Evolutionary conservation across 2,113 vertebrate genomes (phyloP), one percentile per base, ranked within the genome.

Genomic region (Emydocephalus ijimae): DNA sequence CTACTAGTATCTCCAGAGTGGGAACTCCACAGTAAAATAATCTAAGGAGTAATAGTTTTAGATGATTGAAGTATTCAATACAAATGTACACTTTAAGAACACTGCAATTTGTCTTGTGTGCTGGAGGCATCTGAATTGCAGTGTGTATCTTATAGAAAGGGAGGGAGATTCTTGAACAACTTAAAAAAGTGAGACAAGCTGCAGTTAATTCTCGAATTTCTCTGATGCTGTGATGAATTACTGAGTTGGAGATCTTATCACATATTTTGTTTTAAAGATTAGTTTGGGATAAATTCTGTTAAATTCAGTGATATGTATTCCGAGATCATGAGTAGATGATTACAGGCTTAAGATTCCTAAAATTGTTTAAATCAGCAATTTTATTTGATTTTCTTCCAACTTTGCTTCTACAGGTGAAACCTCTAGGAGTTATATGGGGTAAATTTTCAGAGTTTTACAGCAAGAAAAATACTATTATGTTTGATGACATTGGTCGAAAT

Each of bases 401-500:
- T 1, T 93, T 92, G n/a, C 90, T 87, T 97, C 94, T 96, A 57
- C 96, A 99, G 99, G 99, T 99, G 90, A 99, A 99, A 94, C 99
- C 99, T 56, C 97, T 99, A 91, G 99, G 99, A 89, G 99, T 99
- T 89, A 99, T 99, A 94, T 99, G 99, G 99, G 99, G 99, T 89
- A 99, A 99, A 96, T 99, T 99, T 94, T 98, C 98, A 5, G 98
- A 99, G 45, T 99, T 99, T 96, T 99, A 99, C 98, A 99, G 97
- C 97, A 98, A 98, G 97, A 99, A 98, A 96, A 99, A 99, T 97
- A 99, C 99, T 45, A 99, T 99, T 92, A 99, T 99, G 99, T 99
- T 99, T 97, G 99, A 99, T 93, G 99, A 99, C 96, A 99, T 99
- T 15, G 99, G 99, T 92, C 97, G 99, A 94, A 99, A 99, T 97